phyloP scores from a whole-genome alignment of 2,113 vertebrate species.

The Lates calcarifer region DNA sequence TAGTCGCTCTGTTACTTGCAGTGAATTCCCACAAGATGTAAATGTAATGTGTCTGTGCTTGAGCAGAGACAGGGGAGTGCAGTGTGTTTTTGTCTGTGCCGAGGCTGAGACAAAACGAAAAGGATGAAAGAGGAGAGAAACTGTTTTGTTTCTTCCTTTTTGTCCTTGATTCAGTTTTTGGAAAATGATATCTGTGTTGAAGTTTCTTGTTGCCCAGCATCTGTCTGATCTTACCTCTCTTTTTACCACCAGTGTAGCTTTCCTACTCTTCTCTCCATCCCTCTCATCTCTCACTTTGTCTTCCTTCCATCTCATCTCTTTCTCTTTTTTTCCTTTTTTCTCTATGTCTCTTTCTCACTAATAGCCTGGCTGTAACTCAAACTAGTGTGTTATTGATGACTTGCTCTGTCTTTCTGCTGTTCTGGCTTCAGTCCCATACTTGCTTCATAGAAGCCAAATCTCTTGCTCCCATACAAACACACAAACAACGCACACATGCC shows the following conservation, averaged over 20 bases:
- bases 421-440: conserved; percentile 53
- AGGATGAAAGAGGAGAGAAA: not conserved
- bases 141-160: not conserved
- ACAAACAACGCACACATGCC: conserved; percentile 22
- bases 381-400: conserved; percentile 75
- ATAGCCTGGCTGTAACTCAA: conserved; percentile 46
- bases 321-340: not conserved
- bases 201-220: conserved; percentile 3
- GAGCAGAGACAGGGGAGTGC: not conserved
- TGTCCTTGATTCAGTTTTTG: conserved; percentile 28
- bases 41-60: not conserved
- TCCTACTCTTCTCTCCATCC: not conserved
- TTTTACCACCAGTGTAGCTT: not conserved
- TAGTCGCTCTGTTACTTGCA: not conserved
- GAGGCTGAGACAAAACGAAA: not conserved
- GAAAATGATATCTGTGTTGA: not conserved
- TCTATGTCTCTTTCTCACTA: not conserved
- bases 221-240: not conserved
- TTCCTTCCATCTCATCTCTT: not conserved
- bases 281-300: not conserved
- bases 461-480: conserved; percentile 3
- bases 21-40: conserved; percentile 5
- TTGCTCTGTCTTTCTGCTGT: conserved; percentile 56
- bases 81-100: not conserved
- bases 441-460: conserved; percentile 29